phyloP scores from a whole-genome alignment of 1,140 invertebrate genomes.

The Drosophila varians region DNA sequence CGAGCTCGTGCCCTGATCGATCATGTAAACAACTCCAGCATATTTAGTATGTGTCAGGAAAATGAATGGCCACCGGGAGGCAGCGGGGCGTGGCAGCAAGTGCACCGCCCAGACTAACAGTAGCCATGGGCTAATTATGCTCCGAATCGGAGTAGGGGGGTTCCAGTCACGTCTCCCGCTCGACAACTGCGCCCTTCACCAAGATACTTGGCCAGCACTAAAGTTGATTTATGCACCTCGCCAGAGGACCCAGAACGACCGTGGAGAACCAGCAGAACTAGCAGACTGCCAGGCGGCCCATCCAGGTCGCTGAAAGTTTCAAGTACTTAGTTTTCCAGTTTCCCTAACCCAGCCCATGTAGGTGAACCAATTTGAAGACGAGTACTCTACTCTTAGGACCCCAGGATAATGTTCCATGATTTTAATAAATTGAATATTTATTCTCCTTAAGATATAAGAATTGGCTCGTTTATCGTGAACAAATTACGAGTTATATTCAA shows the following conservation, averaged over 20 bases:
- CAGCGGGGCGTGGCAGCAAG: neutral
- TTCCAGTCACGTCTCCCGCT: constrained; percentile 25
- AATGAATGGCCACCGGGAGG: constrained; percentile 63
- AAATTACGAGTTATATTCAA: constrained; percentile 33
- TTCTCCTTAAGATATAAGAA: no score
- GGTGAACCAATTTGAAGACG: neutral
- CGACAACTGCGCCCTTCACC: constrained; percentile 59
- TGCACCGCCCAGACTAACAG: constrained; percentile 53
- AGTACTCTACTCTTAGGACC: neutral
- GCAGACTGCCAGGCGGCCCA: constrained; percentile 54
- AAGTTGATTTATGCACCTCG: constrained; percentile 69
- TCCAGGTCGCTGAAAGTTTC: constrained; percentile 56
- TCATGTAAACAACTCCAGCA: constrained; percentile 73
- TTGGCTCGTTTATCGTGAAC: constrained; percentile 2
- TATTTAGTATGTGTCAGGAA: constrained; percentile 79
- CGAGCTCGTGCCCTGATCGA: constrained; percentile 42
- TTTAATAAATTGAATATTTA: neutral
- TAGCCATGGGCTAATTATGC: constrained; percentile 72
- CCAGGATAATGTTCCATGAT: neutral
- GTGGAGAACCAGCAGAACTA: constrained; percentile 20
- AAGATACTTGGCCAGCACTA: constrained; percentile 63
- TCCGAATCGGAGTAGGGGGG: constrained; percentile 3
- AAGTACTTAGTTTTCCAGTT: constrained; percentile 36
- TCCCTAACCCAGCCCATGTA: neutral
- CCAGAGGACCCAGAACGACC: constrained; percentile 11